Evolutionary conservation across 1,140 invertebrate species (phyloP), one percentile per base, ranked within the genome.

Genomic region (Drosophila quadrilineata): DNA sequence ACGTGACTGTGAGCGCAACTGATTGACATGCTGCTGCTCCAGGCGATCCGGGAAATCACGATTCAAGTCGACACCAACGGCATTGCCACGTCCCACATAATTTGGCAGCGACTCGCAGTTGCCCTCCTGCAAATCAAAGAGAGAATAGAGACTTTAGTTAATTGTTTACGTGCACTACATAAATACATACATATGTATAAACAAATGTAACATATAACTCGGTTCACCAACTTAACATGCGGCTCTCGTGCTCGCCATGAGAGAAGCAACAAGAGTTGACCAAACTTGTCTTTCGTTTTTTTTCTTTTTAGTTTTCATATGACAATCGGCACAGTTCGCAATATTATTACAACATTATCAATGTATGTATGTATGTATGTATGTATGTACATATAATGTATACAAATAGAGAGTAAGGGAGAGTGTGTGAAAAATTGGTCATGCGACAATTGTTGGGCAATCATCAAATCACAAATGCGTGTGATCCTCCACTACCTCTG

Each of bases 31-130:
- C 40, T 70, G 35, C 5, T 82, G 82, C 56, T 94, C 92, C 87
- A 96, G 96, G 62, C 96, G 79, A 90, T 97, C 96, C 0, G 96
- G 96, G 87, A 98, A 98, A 85, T 98, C 94, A 33, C 96, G 91
- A 89, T 98, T 98, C 3, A 98, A 88, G 89, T 98, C 97, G 0
- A 95, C 89, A 38, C 92, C 91, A 65, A 95, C 94, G 0, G 93
- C 94, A 91, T 98, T 98, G 58, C 94, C 92, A 40, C 96, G 91
- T 0, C 96, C 96, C 6, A 91, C 88, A 73, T 92, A 94, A 21
- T 92, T 86, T 0, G 90, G 89, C 26, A 93, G 90, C 0, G 94
- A 95, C 68, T 94, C 93, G 85, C 96, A 98, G 33, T 89, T 90
- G 6, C 96, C 95, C 90, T 97, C 95, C 94, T 96, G 88, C 31